Base-by-base conservation (phyloP, 2,888 invertebrate genomes). In the Clunio marinus region DNA sequence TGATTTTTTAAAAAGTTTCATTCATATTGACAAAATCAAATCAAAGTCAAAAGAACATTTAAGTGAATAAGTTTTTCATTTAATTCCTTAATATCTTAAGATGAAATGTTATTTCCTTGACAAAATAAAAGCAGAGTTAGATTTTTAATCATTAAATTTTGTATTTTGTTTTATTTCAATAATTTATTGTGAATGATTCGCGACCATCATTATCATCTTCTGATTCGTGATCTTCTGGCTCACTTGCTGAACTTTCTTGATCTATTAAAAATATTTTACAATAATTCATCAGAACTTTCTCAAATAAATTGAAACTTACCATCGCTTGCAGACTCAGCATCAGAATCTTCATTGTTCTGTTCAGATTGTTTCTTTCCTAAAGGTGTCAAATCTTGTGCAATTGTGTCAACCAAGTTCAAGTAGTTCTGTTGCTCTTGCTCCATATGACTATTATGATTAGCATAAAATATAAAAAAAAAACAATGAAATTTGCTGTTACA, bases 351-450 rank as follows among this genome's bases (percentile, higher is more conserved):
- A 17, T 66, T 32, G 28, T 51, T 51, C 20, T 66, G 55, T 20
- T 66, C 66, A 2, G 66, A 66, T 15, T 66, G 45, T 3, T 55
- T 28, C 25, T 55, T 51, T 1, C 66, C 66, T 1, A 66, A 13
- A 10, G 66, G 66, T 35, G 20, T n/a, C 1, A 66, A 20, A 17
- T 66, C 66, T 22, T 22, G 27, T 20, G 51, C 66, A 4, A 66
- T 55, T 1, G 17, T 46, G 10, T 66, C 66, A 5, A 66, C 25
- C 8, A 46, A 24, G 13, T 66, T 46, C 5, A 66, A 27, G 35
- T 24, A 66, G 10, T 51, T 66, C 35, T 45, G 45, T 8, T 66
- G 66, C n/a, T 66, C 66, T 24, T 66, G 66, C 13, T 66, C 66
- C 10, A 66, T 13, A 17, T 27, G 28, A 24, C 66, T 55, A n/a